phyloP scores from a whole-genome alignment of 2,888 invertebrate genomes.

The Ephialtes manifestator region DNA sequence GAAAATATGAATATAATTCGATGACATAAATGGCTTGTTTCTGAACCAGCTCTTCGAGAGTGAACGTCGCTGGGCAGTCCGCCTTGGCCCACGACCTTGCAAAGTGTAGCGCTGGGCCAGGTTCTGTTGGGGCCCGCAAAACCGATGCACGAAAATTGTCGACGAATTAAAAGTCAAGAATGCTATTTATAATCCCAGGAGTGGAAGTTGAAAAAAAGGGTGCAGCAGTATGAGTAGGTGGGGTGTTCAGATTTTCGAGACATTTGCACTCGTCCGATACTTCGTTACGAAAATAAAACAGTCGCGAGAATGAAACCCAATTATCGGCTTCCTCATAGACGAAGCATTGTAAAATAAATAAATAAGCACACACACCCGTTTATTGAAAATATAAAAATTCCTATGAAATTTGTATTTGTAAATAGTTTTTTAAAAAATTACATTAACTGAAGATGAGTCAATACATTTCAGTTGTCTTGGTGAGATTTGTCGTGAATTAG shows the following conservation, averaged over 20 bases:
- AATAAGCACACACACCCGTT: too few relatives aligned
- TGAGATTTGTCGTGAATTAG: too few relatives aligned
- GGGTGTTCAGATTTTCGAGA: neutral
- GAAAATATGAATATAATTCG: constrained; percentile 20
- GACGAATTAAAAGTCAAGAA: constrained; percentile 26
- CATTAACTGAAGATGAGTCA: too few relatives aligned
- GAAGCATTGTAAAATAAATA: too few relatives aligned
- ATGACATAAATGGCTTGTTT: constrained; percentile 34
- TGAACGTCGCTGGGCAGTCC: constrained; percentile 66
- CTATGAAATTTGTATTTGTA: too few relatives aligned
- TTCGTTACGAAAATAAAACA: constrained; percentile 8
- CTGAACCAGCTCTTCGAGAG: constrained; percentile 60
- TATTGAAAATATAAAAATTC: too few relatives aligned
- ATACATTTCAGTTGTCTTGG: too few relatives aligned
- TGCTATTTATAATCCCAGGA: constrained; percentile 36
- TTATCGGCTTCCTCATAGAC: too few relatives aligned
- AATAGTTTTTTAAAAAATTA: too few relatives aligned
- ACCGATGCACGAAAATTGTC: constrained; percentile 47
- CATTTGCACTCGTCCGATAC: neutral
- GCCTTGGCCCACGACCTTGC: constrained; percentile 73
- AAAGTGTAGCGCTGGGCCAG: neutral
- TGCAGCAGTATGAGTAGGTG: constrained; percentile 11
- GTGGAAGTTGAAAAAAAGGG: constrained; percentile 13
- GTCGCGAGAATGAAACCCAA: constrained; percentile 23
- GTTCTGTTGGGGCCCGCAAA: constrained; percentile 1